Conservation (phyloP, 37 sponge, comb jelly and placozoan species). For the Geodia barretti region DNA sequence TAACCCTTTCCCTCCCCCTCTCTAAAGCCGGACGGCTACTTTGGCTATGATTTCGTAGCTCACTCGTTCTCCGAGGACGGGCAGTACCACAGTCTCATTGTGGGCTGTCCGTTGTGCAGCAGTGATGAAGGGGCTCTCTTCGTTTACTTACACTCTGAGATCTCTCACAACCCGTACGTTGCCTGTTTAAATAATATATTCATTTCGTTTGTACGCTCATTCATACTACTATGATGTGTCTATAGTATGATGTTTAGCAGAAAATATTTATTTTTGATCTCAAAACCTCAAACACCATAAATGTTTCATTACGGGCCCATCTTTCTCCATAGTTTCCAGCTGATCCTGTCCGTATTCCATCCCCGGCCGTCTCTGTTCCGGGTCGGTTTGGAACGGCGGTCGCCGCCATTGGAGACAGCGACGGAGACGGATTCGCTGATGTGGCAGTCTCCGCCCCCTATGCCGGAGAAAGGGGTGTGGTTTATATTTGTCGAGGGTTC, state of each 20-base stretch:
- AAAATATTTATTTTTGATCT: neutral
- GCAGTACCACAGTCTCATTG: constrained; percentile 65
- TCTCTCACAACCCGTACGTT: too few species aligned
- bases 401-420: constrained; percentile 63
- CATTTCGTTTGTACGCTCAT: too few species aligned
- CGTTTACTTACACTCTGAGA: constrained; percentile 46
- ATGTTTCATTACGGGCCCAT: neutral
- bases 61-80: constrained; percentile 9
- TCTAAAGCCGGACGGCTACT: constrained; percentile 51
- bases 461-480: constrained; percentile 49
- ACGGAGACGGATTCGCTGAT: constrained; percentile 69
- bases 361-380: neutral
- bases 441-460: constrained; percentile 71
- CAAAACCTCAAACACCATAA: neutral
- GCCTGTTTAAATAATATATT: too few species aligned
- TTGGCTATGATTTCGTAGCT: constrained; percentile 57
- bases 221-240: too few species aligned
- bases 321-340: neutral
- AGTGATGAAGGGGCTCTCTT: constrained; percentile 59
- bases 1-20: constrained; percentile 1
- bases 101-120: constrained; percentile 78
- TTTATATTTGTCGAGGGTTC: constrained; percentile 62
- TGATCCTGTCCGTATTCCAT: neutral
- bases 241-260: too few species aligned
- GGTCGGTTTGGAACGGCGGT: constrained; percentile 72